phyloP scores from a whole-genome alignment of 2,113 vertebrate species.

The Dromiciops gliroides region DNA sequence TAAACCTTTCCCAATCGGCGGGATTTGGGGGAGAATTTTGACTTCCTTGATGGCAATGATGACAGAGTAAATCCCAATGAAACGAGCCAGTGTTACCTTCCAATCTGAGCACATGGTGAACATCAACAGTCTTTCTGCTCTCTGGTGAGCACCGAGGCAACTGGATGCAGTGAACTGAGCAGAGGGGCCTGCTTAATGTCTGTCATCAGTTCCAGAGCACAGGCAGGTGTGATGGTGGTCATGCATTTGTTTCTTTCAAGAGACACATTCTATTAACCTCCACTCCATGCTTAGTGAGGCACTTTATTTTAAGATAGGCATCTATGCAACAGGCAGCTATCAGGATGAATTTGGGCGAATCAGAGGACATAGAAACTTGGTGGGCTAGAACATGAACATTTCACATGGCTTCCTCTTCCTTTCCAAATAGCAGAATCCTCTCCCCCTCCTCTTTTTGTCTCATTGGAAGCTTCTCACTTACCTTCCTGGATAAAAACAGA shows the following conservation, averaged over 20 bases:
- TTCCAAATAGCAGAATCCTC: not conserved
- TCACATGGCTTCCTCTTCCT: not conserved
- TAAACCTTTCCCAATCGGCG: slow-evolving; percentile 7
- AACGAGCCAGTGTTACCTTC: not conserved
- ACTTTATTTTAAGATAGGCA: slow-evolving; percentile 36
- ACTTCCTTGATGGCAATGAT: slow-evolving; percentile 23
- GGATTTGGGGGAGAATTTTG: slow-evolving; percentile 1
- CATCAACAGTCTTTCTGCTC: not conserved
- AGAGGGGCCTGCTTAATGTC: not conserved
- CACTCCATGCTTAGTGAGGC: not conserved
- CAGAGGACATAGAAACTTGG: not conserved
- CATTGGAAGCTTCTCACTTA: slow-evolving; percentile 14
- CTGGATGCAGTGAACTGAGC: not conserved
- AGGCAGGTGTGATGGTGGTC: not conserved
- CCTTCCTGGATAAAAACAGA: not conserved
- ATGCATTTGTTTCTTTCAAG: not conserved
- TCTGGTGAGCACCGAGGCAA: not conserved
- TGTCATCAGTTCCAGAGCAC: not conserved
- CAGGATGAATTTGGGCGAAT: not conserved
- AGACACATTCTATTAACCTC: not conserved
- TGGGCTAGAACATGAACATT: not conserved
- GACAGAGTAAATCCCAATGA: not conserved
- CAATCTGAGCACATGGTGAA: not conserved
- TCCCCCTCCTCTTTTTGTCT: not conserved
- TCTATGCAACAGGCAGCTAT: not conserved